Evolutionary conservation across 2,113 vertebrate genomes (phyloP), one percentile per base, ranked within the genome.

Genomic region (Sclerurus mexicanus): DNA sequence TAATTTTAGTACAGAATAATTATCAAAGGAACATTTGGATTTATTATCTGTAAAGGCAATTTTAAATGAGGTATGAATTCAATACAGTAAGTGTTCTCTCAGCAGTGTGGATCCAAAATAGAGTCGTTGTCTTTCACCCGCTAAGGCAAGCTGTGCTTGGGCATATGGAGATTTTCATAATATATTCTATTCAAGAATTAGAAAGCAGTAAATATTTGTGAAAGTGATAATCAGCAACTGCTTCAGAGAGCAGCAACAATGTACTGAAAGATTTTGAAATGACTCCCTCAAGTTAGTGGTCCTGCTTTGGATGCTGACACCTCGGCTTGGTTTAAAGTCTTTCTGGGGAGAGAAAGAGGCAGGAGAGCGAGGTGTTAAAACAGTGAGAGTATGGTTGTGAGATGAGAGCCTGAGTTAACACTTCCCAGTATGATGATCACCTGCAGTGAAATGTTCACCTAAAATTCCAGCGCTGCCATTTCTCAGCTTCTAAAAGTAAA

Each of bases 1-100:
- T 96, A 97, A 96, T 96, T 97, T 97, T 93, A 94, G 90, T 94
- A 92, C 74, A 76, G 92, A 93, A 92, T 96, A 96, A 96, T 96
- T 94, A 96, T 92, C 94, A 96, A 80, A 96, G 96, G 93, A 96
- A 96, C 94, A 94, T 95, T 96, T 95, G 94, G 87, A 96, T 96
- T 95, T 96, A 95, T 96, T 95, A 87, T 95, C 91, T 96, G 85
- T 92, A 93, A 90, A 95, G 89, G 91, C 90, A 96, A 74, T 95
- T 96, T 93, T 67, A 96, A 92, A 95, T 92, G 90, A 95, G 66
- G 84, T 96, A 90, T 95, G 93, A 96, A 95, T 93, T 85, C 87
- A 94, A 31, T 96, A 90, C 67, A 95, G 47, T 93, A 67, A 94
- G 74, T 66, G 80, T 89, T 92, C 88, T 81, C 71, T 87, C 66